Evolutionary conservation across 2,888 invertebrate species (phyloP), one percentile per base, ranked within the genome.

Genomic region (Drosophila formosana): DNA sequence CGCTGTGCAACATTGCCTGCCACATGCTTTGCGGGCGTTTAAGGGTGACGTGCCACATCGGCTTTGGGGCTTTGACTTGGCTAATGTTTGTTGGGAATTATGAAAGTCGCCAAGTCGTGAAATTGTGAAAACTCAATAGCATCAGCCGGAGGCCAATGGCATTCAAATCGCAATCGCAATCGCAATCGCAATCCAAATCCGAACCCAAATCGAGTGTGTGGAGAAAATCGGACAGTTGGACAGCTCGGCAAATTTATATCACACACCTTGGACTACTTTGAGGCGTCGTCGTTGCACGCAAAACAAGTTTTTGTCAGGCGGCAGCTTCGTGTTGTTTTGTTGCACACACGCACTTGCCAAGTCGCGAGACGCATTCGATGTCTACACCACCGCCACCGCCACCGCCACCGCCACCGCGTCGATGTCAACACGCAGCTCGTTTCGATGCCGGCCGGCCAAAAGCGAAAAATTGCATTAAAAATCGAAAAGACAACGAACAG

Each of bases 191-290:
- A 32, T 32, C 9, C 3, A 32, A 32, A 32, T 32, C 0, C 0
- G 6, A 32, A 32, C n/a, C 26, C 62, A 28, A 47, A 73, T 52
- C 28, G 60, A 7, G 45, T 56, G 45, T 52, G 58, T 30, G 46
- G 30, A 56, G 57, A 57, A 65, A 56, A 26, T 34, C 60, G 28
- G 28, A 18, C 18, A 32, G 7, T 32, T 9, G 51, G 56, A 73
- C 55, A 76, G 66, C 57, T 62, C 67, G 62, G 67, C 56, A 69
- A 86, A 79, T 84, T 78, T 88, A 82, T 85, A 78, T 82, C 82
- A 85, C 85, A 85, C 85, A 85, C 85, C 85, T 85, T 85, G 85
- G 85, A 85, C 85, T 85, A 85, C 85, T 81, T 88, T 72, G 74
- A 67, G 72, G 83, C 83, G 75, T 72, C 72, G 83, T 28, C 5